Conservation (phyloP, 2,797 vertebrate genomes). For the Poecilia velifera region DNA sequence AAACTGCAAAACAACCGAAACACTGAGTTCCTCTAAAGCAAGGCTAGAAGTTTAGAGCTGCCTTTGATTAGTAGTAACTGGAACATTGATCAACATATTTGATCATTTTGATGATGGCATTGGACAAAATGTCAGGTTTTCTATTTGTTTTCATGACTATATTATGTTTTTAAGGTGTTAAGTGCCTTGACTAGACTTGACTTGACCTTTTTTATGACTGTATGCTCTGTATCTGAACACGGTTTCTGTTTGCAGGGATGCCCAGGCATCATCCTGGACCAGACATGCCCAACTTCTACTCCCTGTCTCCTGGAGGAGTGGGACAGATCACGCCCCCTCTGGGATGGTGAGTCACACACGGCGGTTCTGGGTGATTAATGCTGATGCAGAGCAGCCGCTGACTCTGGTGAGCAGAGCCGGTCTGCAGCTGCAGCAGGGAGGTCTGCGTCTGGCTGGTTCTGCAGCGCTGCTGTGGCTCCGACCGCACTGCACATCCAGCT, state of each 20-base stretch:
- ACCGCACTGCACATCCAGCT: slow-evolving; percentile 66
- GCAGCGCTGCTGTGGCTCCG: slow-evolving; percentile 49
- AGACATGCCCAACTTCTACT: slow-evolving; percentile 97
- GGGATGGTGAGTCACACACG: slow-evolving; percentile 90
- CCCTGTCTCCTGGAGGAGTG: slow-evolving; percentile 93
- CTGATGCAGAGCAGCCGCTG: slow-evolving; percentile 36
- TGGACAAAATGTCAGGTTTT: too few species aligned
- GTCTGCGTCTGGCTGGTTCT: slow-evolving; percentile 62
- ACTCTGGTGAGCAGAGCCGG: slow-evolving; percentile 26
- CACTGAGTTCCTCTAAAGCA: too few species aligned
- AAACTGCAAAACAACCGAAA: too few species aligned
- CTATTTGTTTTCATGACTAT: too few species aligned
- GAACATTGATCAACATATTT: too few species aligned
- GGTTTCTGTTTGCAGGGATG: slow-evolving; percentile 85
- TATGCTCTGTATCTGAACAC: slow-evolving; percentile 1
- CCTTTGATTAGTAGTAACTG: too few species aligned
- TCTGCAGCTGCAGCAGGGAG: slow-evolving; percentile 45
- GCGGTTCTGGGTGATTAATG: slow-evolving; percentile 26
- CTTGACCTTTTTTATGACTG: background rate
- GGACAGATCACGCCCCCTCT: slow-evolving; percentile 98
- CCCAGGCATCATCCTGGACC: slow-evolving; percentile 92
- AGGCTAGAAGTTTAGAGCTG: too few species aligned
- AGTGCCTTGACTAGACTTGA: too few species aligned
- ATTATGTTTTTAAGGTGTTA: too few species aligned
- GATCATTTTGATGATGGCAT: too few species aligned